Evolutionary conservation across 2,113 vertebrate genomes (phyloP), one percentile per base, ranked within the genome.

Genomic region (Malurus alboscapulatus): DNA sequence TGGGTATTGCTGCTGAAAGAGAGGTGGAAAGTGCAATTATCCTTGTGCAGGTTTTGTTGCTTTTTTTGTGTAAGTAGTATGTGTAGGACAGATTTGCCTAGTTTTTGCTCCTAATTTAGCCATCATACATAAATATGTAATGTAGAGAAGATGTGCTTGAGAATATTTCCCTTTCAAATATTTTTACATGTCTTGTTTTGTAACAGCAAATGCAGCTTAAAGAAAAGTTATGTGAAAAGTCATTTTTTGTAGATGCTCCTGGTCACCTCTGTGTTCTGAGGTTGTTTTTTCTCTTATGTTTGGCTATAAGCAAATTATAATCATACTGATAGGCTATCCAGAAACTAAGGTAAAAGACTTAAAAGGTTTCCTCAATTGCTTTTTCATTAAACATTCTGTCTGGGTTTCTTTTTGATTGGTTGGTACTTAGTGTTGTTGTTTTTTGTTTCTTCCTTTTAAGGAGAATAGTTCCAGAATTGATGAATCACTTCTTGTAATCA

Each of bases 401-500:
- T 67, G 48, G 5, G 16, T 73, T 85, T 93, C 51, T 75, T 84
- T 74, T 75, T 85, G 36, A 53, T 93, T 83, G 30, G 17, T 83
- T 84, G 59, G 17, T 19, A 25, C 47, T 77, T 59, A 7, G 3
- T 30, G 1, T 3, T 38, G 12, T 42, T 50, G 22, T 58, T 51
- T 63, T 67, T 81, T 38, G 34, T 50, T 26, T 58, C 47, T 63
- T 67, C 77, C 2, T 42, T 87, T 66, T 44, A 12, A 57, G 59
- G 21, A 79, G 45, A 87, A 55, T 44, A 50, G n/a, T 93, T 92
- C 87, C 89, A 95, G 91, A 91, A 93, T 38, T 92, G 71, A 76
- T 94, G 81, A 95, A 62, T 96, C 93, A 92, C 75, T 96, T 95
- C 93, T 95, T 0, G 2, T 87, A 92, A 91, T 72, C 38, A 4